These are phyloP conservation scores for Salvelinus alpinus DNA, from an alignment of 2,113 vertebrate genomes.

Conservation along the genomic window DNA sequence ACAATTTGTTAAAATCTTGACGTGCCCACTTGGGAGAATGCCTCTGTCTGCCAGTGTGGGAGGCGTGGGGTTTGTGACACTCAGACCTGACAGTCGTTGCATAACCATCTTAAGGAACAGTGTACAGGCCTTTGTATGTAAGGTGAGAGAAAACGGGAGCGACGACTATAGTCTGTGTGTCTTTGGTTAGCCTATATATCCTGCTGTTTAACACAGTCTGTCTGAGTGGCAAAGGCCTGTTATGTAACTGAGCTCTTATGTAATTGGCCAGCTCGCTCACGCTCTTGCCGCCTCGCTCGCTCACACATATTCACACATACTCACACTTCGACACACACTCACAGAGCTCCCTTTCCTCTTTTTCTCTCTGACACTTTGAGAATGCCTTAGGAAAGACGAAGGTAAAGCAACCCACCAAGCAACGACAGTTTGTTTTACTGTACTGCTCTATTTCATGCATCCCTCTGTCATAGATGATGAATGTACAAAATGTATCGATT, in stretches of 20 bases:
- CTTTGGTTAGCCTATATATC: constrained; percentile 38
- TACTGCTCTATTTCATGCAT: too few relatives aligned
- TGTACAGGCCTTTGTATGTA: constrained; percentile 30
- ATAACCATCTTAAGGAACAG: constrained; percentile 31
- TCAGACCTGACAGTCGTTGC: constrained; percentile 21
- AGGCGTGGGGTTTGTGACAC: neutral
- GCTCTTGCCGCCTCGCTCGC: neutral
- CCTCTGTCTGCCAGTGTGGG: neutral
- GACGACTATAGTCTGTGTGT: neutral
- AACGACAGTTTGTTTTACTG: too few relatives aligned
- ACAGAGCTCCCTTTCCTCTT: neutral
- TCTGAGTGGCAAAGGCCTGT: constrained; percentile 14
- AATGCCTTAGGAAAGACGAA: too few relatives aligned
- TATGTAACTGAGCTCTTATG: constrained; percentile 44
- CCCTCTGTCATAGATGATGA: too few relatives aligned
- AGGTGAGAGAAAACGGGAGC: constrained; percentile 4
- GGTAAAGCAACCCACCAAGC: too few relatives aligned
- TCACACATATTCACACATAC: neutral
- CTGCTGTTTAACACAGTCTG: constrained; percentile 9
- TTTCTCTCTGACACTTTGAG: too few relatives aligned
- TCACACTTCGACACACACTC: neutral
- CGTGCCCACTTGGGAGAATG: too few relatives aligned
- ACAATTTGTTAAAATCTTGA: too few relatives aligned
- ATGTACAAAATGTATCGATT: too few relatives aligned
- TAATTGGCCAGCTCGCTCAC: constrained; percentile 25